phyloP scores from a whole-genome alignment of 1,140 invertebrate genomes.

The Geopemphigus sp. region DNA sequence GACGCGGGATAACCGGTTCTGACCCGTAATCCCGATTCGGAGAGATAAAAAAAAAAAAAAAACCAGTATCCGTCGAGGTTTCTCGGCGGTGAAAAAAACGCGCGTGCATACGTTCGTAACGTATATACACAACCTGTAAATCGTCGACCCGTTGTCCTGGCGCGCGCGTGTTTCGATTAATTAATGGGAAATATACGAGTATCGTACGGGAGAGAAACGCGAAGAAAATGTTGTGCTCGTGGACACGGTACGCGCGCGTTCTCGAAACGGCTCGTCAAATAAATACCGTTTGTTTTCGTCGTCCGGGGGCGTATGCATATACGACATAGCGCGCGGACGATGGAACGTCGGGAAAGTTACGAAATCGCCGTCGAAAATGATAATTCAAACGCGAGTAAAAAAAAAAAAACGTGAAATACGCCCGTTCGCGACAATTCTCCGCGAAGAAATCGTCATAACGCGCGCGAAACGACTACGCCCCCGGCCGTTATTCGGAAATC shows the following conservation, averaged over 20 bases:
- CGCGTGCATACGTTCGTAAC: background rate
- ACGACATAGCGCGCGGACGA: too few species aligned
- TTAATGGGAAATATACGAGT: too few species aligned
- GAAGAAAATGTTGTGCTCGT: background rate
- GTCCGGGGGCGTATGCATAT: too few species aligned
- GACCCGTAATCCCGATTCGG: background rate
- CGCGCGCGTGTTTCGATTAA: too few species aligned
- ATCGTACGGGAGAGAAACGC: background rate
- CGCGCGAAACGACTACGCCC: too few species aligned
- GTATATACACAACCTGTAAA: background rate
- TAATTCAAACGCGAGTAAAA: background rate
- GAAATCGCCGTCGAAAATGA: background rate
- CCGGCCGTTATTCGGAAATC: too few species aligned
- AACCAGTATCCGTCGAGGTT: constrained; percentile 14
- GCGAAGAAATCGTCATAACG: too few species aligned
- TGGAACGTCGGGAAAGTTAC: background rate
- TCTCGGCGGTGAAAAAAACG: background rate
- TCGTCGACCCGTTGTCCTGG: background rate
- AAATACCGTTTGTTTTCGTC: background rate
- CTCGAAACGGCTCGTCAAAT: background rate
- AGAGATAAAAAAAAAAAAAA: constrained; percentile 1
- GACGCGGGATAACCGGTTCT: constrained; percentile 7
- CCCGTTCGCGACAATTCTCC: too few species aligned
- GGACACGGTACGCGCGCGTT: background rate
- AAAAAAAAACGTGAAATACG: background rate